Percentiles rank a stretch among this genome's conserved stretches.
Evolutionary conservation across 2,888 invertebrate genomes (phyloP).

Genomic region (Fabriciana adippe): DNA sequence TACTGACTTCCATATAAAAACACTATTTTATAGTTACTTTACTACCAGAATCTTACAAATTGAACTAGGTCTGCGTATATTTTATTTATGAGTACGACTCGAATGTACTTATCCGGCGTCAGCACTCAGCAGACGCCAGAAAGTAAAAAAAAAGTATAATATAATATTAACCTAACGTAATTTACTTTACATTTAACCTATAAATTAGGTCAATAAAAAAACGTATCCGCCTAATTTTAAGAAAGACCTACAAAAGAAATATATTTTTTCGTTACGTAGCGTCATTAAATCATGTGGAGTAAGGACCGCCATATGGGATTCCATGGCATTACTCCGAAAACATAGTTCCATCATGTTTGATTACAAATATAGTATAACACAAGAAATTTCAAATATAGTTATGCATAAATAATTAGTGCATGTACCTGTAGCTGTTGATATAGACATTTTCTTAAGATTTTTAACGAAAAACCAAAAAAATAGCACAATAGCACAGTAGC

Average conservation of each 20-base stretch:
- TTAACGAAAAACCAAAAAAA: slow-evolving; percentile 75
- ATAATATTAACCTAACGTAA: slow-evolving; percentile 65
- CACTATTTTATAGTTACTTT: background rate
- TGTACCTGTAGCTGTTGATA: slow-evolving; percentile 79
- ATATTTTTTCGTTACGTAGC: slow-evolving; percentile 63
- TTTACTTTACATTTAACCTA: slow-evolving; percentile 48
- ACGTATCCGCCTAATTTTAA: slow-evolving; percentile 32
- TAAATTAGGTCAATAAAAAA: slow-evolving; percentile 40
- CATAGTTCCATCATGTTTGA: slow-evolving; percentile 70
- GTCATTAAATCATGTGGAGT: slow-evolving; percentile 80
- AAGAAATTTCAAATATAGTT: slow-evolving; percentile 46
- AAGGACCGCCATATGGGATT: slow-evolving; percentile 82
- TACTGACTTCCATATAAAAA: too few species aligned
- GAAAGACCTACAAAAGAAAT: slow-evolving; percentile 36
- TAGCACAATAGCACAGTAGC: slow-evolving; percentile 81
- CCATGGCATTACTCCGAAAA: slow-evolving; percentile 80
- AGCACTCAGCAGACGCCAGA: slow-evolving; percentile 56
- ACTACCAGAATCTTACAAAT: background rate
- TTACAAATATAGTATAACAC: slow-evolving; percentile 55
- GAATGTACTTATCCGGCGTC: slow-evolving; percentile 51
- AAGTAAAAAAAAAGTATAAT: slow-evolving; percentile 59
- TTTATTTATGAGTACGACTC: slow-evolving; percentile 17
- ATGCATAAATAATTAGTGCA: slow-evolving; percentile 49
- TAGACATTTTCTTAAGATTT: slow-evolving; percentile 74
- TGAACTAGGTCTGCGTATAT: background rate